Evolutionary conservation across 1,140 invertebrate genomes (phyloP), one percentile per base, ranked within the genome.

Genomic region (Drosophila biarmipes): DNA sequence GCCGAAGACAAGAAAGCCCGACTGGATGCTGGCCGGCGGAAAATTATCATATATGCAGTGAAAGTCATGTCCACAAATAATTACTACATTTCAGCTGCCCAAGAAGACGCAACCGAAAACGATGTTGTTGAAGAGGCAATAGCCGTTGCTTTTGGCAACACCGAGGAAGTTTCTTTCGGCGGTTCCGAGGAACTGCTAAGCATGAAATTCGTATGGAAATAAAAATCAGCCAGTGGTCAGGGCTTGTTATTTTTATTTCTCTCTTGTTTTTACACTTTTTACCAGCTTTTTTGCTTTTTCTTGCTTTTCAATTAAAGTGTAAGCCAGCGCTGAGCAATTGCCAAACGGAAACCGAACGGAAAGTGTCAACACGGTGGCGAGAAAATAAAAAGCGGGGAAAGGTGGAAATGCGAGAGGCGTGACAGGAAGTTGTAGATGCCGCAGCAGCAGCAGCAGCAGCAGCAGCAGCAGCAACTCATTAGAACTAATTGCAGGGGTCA

Each of bases 61-160:
- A 80, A 76, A 59, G 64, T 80, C 53, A 66, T 73, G 69, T 64
- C 69, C 69, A 55, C 64, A 71, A 71, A 69, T 71, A 71, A 71
- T 71, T 71, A 56, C 63, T 56, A 71, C 67, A 56, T 46, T 68
- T 55, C 31, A 17, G 48, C 66, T 69, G 66, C 63, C 37, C 24
- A 69, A 55, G 63, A 54, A 71, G 63, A 69, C 27, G 38, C 46
- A 45, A 29, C 37, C 15, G 21, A 52, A 66, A 51, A 52, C 31
- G 42, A 62, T 6, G 27, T 61, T 34, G 38, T 67, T 46, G 59
- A 59, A 64, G 5, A 24, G 5, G 5, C 24, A 24, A 46, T 19
- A 34, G 29, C 12, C 34, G 15, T 40, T 51, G 24, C 29, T 29
- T 38, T 49, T 49, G 7, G 46, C 35, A 17, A 34, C 34, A 34